A percentile compares a stretch with the other conserved stretches of the same genome.
Evolutionary conservation across 2,113 vertebrate species (phyloP).

Genomic region (Manacus vitellinus): DNA sequence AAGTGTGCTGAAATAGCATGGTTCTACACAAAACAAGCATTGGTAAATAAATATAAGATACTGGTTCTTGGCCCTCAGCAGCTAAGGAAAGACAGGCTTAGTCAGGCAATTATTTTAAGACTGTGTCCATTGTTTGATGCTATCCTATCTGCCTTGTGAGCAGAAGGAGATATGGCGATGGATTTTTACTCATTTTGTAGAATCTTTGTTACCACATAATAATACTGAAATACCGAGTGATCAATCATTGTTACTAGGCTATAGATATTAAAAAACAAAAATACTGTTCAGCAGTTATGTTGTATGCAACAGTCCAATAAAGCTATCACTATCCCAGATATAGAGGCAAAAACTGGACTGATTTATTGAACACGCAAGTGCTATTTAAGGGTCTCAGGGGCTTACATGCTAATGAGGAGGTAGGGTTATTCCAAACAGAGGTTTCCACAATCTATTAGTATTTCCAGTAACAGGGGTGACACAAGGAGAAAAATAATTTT

Average conservation of each 20-base stretch:
- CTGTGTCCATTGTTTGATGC: background rate
- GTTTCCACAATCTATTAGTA: no score
- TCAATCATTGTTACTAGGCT: background rate
- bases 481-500: no score
- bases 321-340: no score
- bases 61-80: background rate
- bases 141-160: background rate
- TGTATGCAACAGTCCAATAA: background rate
- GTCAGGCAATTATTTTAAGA: background rate
- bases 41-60: background rate
- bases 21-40: background rate
- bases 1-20: background rate
- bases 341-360: no score
- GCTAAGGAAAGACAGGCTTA: background rate
- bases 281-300: background rate
- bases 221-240: background rate
- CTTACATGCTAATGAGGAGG: no score
- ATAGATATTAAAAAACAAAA: background rate
- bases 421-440: no score
- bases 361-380: no score
- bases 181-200: background rate
- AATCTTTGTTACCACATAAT: background rate
- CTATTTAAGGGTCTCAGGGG: no score
- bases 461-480: no score
- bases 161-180: background rate